Evolutionary conservation across 2,113 vertebrate genomes (phyloP), one percentile per base, ranked within the genome.

Genomic region (Dolichallabes microphthalmus): DNA sequence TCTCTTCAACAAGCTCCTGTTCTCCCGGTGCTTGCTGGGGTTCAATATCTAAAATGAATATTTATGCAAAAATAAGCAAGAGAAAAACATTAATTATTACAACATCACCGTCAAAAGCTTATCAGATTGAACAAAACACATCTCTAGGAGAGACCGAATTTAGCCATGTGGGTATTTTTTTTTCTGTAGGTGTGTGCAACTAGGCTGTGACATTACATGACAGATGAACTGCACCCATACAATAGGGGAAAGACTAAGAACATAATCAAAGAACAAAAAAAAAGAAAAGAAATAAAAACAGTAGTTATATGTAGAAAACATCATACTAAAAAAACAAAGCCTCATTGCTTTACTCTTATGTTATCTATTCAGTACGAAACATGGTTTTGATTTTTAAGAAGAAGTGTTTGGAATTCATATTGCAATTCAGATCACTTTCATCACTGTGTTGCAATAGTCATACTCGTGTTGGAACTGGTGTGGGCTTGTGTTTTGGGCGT

Each of bases 1-100:
- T 98, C 91, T 99, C 98, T 0, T 91, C 94, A 82, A 92, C 91
- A 88, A 99, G 94, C 63, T 93, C 94, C 3, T 94, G 91, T 0
- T 95, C 94, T 11, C 89, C 92, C 53, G 85, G 81, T 13, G 9
- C 86, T 82, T 91, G 90, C 78, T 52, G 2, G 69, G 79, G 68
- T 13, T 87, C 88, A 45, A 88, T 91, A 91, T 90, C 89, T 90
- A 91, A 25, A 53, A 79, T 5, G 22, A 89, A 88, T 84, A 81
- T 74, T 52, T 3, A 52, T 27, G 74, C 14, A 75, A 15, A 57
- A 5, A 57, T 1, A 3, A 77, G 17, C 3, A 30, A 35, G 53
- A 76, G 25, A 20, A 10, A 7, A 30, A n/a, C 53, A 13, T 55
- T 76, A 1, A 7, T 27, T 50, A 45, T 45, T 39, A 39, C 32